A percentile compares a stretch with the other conserved stretches of the same genome.
Conservation (phyloP, 2,113 vertebrate species). For the Forbesichthys agassizii region DNA sequence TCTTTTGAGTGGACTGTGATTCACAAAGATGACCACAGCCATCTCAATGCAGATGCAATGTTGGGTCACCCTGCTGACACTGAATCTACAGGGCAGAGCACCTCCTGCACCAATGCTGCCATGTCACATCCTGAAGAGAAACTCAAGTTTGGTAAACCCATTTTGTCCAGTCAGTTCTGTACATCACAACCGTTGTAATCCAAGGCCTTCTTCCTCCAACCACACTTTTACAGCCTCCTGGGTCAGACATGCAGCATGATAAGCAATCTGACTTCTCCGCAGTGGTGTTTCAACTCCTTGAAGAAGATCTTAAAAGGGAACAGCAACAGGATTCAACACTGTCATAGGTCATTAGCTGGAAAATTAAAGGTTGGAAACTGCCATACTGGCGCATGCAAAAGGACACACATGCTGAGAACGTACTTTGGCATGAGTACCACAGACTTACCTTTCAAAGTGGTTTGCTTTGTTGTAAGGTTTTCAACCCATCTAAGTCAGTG, state of each 20-base stretch:
- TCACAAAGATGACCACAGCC: constrained; percentile 6
- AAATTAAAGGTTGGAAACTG: not conserved
- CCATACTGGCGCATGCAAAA: too few species aligned
- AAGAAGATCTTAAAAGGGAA: constrained; percentile 3
- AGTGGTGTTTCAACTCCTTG: constrained; percentile 4
- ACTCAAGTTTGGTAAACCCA: not conserved
- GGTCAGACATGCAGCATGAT: not conserved
- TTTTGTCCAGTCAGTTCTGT: not conserved
- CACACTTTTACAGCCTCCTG: not conserved
- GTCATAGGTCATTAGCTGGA: not conserved
- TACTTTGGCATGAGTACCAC: too few species aligned
- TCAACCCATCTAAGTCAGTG: constrained; percentile 2
- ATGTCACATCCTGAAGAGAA: not conserved
- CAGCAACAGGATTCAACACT: constrained; percentile 2
- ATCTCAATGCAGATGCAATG: constrained; percentile 23
- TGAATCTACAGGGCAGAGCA: not conserved
- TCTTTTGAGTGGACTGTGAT: constrained; percentile 10
- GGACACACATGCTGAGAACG: too few species aligned
- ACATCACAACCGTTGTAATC: not conserved
- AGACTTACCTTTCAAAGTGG: constrained; percentile 19
- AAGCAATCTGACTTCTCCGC: not conserved
- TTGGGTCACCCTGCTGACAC: not conserved
- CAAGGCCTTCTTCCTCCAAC: not conserved
- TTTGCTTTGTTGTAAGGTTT: constrained; percentile 5
- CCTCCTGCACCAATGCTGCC: not conserved